These are phyloP conservation scores for Scelioninae gen. 1 DNA, from an alignment of 2,888 invertebrate species.

Conservation along the genomic window DNA sequence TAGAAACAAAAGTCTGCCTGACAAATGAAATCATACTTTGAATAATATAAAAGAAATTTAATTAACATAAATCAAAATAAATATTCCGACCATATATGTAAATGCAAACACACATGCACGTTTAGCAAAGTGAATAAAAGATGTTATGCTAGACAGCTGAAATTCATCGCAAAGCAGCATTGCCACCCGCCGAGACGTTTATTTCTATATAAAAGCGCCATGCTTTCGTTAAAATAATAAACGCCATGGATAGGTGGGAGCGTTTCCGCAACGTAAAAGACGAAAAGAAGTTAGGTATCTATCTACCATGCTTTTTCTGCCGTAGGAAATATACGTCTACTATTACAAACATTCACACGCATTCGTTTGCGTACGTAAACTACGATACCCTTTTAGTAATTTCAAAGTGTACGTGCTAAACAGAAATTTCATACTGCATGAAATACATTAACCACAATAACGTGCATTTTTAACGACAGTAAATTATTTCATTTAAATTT, in stretches of 20 bases:
- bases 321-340: constrained; percentile 59
- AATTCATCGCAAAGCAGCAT: constrained; percentile 71
- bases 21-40: not conserved
- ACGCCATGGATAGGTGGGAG: constrained; percentile 73
- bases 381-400: constrained; percentile 20
- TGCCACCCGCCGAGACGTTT: constrained; percentile 61
- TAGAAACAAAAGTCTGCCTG: not conserved
- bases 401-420: constrained; percentile 20
- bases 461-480: not conserved
- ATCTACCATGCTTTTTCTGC: constrained; percentile 57
- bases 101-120: constrained; percentile 24
- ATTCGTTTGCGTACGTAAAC: constrained; percentile 29
- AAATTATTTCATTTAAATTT: not conserved
- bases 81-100: constrained; percentile 33
- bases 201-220: constrained; percentile 74
- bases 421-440: constrained; percentile 12
- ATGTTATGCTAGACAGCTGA: constrained; percentile 54
- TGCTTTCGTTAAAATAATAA: constrained; percentile 78
- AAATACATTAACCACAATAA: constrained; percentile 26
- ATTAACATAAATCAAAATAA: constrained; percentile 48
- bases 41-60: constrained; percentile 37
- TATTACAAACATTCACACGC: constrained; percentile 51
- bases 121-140: constrained; percentile 38
- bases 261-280: constrained; percentile 69
- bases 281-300: constrained; percentile 67